Conservation (phyloP, 2,113 vertebrate genomes). For the Sclerurus mexicanus region DNA sequence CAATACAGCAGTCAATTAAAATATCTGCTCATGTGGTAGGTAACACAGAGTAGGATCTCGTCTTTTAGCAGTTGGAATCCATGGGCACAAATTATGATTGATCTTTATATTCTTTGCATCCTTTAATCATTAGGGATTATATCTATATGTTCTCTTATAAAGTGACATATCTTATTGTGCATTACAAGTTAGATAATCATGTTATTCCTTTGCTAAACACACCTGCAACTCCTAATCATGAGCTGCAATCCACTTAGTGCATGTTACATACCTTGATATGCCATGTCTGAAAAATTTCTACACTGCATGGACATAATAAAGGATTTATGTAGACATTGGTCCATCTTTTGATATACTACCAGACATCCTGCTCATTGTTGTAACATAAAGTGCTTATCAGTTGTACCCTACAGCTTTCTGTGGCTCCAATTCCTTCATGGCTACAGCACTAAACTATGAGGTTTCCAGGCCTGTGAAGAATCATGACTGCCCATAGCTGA, state of each 20-base stretch:
- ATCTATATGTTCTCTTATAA: background rate
- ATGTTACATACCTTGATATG: accelerated
- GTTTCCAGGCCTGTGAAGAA: background rate
- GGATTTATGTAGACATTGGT: background rate
- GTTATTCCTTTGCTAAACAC: background rate
- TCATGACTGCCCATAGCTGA: background rate
- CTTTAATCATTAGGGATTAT: background rate
- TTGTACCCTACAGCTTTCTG: background rate
- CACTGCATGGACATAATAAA: background rate
- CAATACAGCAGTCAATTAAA: background rate
- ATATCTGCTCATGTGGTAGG: background rate
- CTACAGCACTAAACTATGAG: background rate
- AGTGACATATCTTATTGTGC: background rate
- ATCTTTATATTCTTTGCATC: background rate
- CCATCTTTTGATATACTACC: background rate
- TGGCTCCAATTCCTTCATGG: background rate
- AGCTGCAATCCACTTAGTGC: background rate
- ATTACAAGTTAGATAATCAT: background rate
- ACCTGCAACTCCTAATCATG: background rate
- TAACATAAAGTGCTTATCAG: background rate
- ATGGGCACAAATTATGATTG: background rate
- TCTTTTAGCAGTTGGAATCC: background rate
- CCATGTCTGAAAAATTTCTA: background rate
- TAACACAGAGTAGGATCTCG: background rate
- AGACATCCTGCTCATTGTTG: background rate